A percentile compares a stretch with the other conserved stretches of the same genome.
phyloP scores from a whole-genome alignment of 2,888 invertebrate species.

The Mythimna albipuncta region DNA sequence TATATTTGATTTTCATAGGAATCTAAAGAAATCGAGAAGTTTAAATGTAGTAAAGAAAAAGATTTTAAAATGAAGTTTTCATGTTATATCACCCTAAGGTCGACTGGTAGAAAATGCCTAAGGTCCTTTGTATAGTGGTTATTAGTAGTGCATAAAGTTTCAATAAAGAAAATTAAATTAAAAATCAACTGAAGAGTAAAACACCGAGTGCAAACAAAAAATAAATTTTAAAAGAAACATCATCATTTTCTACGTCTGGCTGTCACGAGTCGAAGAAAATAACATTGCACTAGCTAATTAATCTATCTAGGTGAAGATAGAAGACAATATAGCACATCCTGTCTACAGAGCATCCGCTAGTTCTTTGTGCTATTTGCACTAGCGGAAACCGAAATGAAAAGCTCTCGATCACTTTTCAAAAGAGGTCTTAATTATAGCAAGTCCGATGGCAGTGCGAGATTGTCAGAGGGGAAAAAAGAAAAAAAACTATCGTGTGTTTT shows the following conservation, averaged over 20 bases:
- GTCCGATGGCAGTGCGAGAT: conserved; percentile 9
- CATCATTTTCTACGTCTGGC: neutral
- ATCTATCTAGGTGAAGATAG: neutral
- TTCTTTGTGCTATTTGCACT: conserved; percentile 40
- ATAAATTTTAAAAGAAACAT: neutral
- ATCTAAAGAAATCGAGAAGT: neutral
- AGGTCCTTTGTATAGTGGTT: too few species aligned
- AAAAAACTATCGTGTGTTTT: conserved; percentile 3
- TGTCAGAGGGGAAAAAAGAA: neutral
- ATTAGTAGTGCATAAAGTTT: too few species aligned
- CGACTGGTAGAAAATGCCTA: too few species aligned
- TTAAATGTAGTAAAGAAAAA: neutral
- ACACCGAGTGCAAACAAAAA: neutral
- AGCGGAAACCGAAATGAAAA: conserved; percentile 51
- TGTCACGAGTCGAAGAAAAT: neutral
- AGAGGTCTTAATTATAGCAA: conserved; percentile 48
- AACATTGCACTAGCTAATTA: conserved; percentile 1
- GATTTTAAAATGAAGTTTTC: too few species aligned
- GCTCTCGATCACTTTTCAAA: conserved; percentile 49
- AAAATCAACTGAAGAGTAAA: neutral
- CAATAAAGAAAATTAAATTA: too few species aligned
- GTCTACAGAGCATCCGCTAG: neutral
- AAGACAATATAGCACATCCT: conserved; percentile 29
- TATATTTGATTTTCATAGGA: too few species aligned
- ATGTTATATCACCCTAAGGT: too few species aligned